Evolutionary conservation across 2,888 invertebrate species (phyloP).

Genomic region (Atethmia centrago): DNA sequence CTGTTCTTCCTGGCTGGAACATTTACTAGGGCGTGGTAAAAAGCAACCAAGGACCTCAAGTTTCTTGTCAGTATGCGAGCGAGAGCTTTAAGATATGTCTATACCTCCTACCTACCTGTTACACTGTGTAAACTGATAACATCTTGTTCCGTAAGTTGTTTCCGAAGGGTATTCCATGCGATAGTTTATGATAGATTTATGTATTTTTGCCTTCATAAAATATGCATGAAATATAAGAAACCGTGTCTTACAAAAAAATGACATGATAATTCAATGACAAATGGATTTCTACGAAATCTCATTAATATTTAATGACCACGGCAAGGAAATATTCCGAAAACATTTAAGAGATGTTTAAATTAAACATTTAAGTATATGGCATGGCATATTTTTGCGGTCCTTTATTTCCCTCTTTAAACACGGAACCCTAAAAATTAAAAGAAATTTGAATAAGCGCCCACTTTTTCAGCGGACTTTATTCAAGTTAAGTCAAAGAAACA

Average conservation of each 20-base stretch:
- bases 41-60: not conserved
- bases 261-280: constrained; percentile 28
- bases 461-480: constrained; percentile 52
- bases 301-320: constrained; percentile 49
- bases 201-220: too few relatives aligned
- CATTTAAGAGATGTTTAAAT: constrained; percentile 51
- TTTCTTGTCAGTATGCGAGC: not conserved
- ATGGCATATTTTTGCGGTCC: constrained; percentile 28
- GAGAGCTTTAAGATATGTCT: not conserved
- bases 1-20: constrained; percentile 1
- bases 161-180: not conserved
- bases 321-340: constrained; percentile 34
- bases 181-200: constrained; percentile 10
- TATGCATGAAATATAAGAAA: constrained; percentile 16
- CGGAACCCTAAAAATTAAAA: constrained; percentile 49
- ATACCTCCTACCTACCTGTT: not conserved
- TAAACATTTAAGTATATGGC: constrained; percentile 46
- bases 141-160: constrained; percentile 24
- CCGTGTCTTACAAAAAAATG: constrained; percentile 9
- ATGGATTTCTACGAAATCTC: constrained; percentile 19
- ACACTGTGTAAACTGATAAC: constrained; percentile 18
- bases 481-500: constrained; percentile 58
- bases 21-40: constrained; percentile 2
- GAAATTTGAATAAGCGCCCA: constrained; percentile 56
- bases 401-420: constrained; percentile 40